A percentile compares a stretch with the other conserved stretches of the same genome.
phyloP scores from a whole-genome alignment of 2,797 vertebrate species.

The Clarias fuscus region DNA sequence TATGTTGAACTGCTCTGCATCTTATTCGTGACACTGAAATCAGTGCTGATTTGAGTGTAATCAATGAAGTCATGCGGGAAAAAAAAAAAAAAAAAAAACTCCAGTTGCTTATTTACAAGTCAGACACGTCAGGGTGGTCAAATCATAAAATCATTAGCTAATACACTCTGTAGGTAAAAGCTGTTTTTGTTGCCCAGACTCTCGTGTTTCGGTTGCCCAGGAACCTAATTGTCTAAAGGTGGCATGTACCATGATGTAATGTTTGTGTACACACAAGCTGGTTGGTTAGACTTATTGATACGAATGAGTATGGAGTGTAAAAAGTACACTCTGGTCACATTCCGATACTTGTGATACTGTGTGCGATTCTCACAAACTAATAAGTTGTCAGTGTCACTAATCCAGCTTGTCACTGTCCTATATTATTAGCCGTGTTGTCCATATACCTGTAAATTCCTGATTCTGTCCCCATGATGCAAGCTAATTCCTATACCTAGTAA shows the following conservation, averaged over 20 bases:
- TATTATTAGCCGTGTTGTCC: not conserved
- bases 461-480: not conserved
- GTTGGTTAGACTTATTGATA: not conserved
- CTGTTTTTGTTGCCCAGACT: not conserved
- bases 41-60: constrained; percentile 1
- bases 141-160: not conserved
- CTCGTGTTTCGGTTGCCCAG: not conserved
- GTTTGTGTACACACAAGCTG: not conserved
- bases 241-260: not conserved
- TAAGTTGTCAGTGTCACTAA: not conserved
- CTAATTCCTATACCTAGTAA: not conserved
- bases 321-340: not conserved
- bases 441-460: not conserved
- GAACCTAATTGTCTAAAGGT: not conserved
- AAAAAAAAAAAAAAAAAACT: not conserved
- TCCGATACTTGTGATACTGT: not conserved
- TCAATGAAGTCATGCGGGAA: not conserved
- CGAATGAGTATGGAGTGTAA: not conserved
- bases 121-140: not conserved
- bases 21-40: not conserved
- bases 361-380: not conserved
- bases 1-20: not conserved
- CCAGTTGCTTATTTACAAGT: not conserved
- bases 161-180: not conserved
- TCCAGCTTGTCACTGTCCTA: not conserved